Conservation (phyloP, 2,888 invertebrate species). For the Ophioninae sp. region DNA sequence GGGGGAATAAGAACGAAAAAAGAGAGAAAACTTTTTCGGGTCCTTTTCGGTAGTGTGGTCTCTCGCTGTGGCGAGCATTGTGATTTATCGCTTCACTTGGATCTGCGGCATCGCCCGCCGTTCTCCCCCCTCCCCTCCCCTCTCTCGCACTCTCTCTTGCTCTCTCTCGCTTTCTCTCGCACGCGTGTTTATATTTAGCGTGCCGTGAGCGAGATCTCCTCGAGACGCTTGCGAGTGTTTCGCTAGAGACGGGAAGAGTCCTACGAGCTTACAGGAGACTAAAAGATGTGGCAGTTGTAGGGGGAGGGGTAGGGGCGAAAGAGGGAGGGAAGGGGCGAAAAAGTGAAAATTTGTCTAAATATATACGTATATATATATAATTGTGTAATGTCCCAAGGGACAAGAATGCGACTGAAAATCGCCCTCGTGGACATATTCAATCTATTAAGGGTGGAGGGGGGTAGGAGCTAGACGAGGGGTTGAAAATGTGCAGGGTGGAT, state of each 20-base stretch:
- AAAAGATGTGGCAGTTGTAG: background rate
- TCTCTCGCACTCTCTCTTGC: background rate
- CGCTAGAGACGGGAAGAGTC: constrained; percentile 10
- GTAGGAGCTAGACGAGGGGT: constrained; percentile 33
- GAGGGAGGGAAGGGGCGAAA: constrained; percentile 31
- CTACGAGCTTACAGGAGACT: constrained; percentile 16
- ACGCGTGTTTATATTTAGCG: constrained; percentile 74
- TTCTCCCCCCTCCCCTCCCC: constrained; percentile 6
- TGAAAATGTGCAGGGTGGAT: constrained; percentile 46
- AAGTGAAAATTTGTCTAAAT: background rate
- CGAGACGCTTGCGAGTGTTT: constrained; percentile 22
- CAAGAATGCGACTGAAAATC: constrained; percentile 63
- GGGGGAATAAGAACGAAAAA: constrained; percentile 10
- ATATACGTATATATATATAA: constrained; percentile 74
- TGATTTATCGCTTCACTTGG: constrained; percentile 71
- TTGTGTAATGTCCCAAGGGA: constrained; percentile 77
- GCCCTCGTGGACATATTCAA: constrained; percentile 44
- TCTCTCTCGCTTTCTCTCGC: constrained; percentile 19
- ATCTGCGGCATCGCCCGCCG: constrained; percentile 64
- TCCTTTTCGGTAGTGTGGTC: constrained; percentile 49
- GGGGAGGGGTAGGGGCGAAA: background rate
- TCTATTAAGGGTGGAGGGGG: constrained; percentile 27
- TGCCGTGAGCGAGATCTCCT: constrained; percentile 45
- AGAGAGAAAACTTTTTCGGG: constrained; percentile 23
- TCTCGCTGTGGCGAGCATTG: constrained; percentile 65